Conservation (phyloP, 2,888 invertebrate species). For the Glaucopsyche alexis region DNA sequence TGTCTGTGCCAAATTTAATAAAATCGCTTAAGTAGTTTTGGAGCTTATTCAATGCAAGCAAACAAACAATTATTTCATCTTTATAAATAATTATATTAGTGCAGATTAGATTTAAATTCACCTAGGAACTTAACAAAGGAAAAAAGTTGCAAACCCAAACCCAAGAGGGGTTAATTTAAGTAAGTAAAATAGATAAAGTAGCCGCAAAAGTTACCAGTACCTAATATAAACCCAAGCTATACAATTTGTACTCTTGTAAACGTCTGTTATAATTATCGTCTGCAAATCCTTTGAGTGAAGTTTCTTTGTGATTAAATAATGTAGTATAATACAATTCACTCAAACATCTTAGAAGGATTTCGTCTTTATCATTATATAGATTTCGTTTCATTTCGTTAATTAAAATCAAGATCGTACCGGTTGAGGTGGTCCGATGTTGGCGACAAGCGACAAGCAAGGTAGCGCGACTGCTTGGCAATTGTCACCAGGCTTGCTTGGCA, state of each 20-base stretch:
- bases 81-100: too few relatives aligned
- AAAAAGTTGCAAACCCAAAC: too few relatives aligned
- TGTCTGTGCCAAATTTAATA: too few relatives aligned
- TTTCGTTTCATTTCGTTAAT: constrained; percentile 12
- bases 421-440: neutral
- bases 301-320: constrained; percentile 74
- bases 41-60: too few relatives aligned
- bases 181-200: too few relatives aligned
- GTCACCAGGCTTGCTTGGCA: too few relatives aligned
- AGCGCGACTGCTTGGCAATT: neutral
- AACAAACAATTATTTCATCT: too few relatives aligned
- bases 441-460: neutral
- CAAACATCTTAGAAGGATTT: constrained; percentile 57
- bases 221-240: neutral
- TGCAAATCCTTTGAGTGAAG: constrained; percentile 48
- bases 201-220: neutral
- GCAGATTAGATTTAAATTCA: too few relatives aligned
- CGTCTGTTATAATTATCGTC: constrained; percentile 42
- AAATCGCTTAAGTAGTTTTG: too few relatives aligned
- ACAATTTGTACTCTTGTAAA: constrained; percentile 2
- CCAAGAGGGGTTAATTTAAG: too few relatives aligned
- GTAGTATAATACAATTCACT: constrained; percentile 78
- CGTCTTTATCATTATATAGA: constrained; percentile 12
- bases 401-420: constrained; percentile 29
- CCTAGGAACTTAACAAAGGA: too few relatives aligned